These are phyloP conservation scores for Bungarus multicinctus DNA, from an alignment of 2,113 vertebrate species.

Conservation along the genomic window DNA sequence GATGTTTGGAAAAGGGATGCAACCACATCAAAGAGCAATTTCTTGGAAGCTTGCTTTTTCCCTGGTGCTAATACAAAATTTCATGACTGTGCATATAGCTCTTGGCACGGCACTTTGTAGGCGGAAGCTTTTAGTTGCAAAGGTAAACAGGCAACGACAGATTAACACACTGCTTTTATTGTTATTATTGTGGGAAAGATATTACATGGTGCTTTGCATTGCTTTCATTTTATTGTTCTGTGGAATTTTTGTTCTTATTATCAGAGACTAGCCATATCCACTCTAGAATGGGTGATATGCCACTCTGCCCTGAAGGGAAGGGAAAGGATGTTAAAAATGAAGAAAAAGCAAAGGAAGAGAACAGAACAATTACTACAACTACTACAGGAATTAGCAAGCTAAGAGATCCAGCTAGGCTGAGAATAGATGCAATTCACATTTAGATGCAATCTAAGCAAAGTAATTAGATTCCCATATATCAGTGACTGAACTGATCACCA, in stretches of 20 bases:
- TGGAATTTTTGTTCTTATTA: conserved; percentile 44
- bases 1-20: conserved; percentile 3
- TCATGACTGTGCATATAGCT: conserved; percentile 60
- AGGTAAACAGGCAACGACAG: conserved; percentile 54
- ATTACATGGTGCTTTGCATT: conserved; percentile 52
- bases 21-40: conserved; percentile 8
- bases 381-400: neutral
- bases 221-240: conserved; percentile 54
- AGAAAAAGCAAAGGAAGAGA: neutral
- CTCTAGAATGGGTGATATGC: neutral
- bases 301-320: neutral
- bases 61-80: conserved; percentile 58
- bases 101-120: conserved; percentile 60
- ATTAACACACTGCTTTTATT: conserved; percentile 61
- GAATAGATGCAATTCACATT: neutral
- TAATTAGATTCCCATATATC: neutral
- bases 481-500: neutral
- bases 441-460: neutral
- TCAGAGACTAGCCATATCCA: neutral
- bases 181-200: conserved; percentile 61
- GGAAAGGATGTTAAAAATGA: neutral
- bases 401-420: neutral
- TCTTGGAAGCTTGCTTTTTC: conserved; percentile 1
- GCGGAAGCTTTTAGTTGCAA: conserved; percentile 66
- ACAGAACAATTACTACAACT: neutral